A percentile compares a stretch with the other conserved stretches of the same genome.
phyloP scores from a whole-genome alignment of 53 echinoderm and acorn worm species.

The Hippasteria phrygiana region DNA sequence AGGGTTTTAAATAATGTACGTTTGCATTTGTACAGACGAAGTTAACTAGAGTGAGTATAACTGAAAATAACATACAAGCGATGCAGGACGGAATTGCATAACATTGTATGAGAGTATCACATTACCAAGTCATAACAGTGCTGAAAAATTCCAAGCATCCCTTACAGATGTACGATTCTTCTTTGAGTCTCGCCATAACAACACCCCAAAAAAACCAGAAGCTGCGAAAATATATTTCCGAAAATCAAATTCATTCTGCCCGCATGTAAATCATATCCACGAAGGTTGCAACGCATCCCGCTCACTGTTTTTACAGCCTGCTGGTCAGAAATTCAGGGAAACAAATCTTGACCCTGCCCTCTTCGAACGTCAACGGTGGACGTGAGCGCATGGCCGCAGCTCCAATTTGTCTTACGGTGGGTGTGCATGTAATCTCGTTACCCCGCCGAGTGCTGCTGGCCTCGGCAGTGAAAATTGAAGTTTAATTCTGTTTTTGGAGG shows the following conservation, averaged over 20 bases:
- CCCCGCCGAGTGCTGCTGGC: constrained; percentile 19
- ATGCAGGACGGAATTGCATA: too few species aligned
- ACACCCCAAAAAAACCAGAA: neutral
- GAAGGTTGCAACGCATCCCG: constrained; percentile 1
- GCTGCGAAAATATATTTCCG: constrained; percentile 52
- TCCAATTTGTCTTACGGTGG: constrained; percentile 21
- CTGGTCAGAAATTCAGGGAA: neutral
- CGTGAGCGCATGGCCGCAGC: constrained; percentile 31
- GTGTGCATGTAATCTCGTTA: constrained; percentile 22
- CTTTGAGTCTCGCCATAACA: neutral
- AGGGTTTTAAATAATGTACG: too few species aligned
- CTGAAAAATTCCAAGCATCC: neutral
- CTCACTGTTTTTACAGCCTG: constrained; percentile 32
- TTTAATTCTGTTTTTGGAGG: constrained; percentile 35
- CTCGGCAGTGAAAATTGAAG: constrained; percentile 35
- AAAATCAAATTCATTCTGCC: constrained; percentile 21
- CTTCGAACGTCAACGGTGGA: neutral
- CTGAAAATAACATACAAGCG: too few species aligned
- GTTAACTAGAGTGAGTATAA: too few species aligned
- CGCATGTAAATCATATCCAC: neutral
- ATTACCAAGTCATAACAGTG: too few species aligned
- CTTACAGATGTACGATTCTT: neutral
- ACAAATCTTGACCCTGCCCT: neutral
- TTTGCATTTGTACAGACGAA: too few species aligned
- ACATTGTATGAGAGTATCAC: too few species aligned